Percentiles rank a stretch among this genome's conserved stretches.
Conservation (phyloP, 2,797 vertebrate species). For the Liasis olivaceus region DNA sequence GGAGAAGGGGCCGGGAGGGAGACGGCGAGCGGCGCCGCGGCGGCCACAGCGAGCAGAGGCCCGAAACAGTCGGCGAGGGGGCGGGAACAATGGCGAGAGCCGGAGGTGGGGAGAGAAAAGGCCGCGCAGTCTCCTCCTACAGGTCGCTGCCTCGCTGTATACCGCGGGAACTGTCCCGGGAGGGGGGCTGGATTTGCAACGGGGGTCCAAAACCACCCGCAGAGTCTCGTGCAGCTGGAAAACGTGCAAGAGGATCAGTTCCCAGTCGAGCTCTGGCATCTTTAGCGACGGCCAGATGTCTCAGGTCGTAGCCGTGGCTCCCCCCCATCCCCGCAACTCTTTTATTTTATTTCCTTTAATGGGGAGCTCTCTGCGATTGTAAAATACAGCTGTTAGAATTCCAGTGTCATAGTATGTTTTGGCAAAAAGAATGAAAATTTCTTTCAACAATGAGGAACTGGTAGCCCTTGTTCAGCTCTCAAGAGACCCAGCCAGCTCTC, state of each 20-base stretch:
- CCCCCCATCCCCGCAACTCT: not conserved
- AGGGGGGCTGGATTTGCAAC: not conserved
- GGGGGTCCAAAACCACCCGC: no score
- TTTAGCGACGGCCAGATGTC: not conserved
- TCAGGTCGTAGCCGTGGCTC: not conserved
- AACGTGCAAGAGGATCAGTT: no score
- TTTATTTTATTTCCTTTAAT: not conserved
- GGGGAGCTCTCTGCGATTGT: no score
- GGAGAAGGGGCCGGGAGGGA: not conserved
- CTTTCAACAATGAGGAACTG: no score
- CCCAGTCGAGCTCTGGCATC: not conserved
- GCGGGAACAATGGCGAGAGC: slow-evolving; percentile 23
- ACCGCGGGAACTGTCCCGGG: not conserved
- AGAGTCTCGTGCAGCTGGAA: not conserved
- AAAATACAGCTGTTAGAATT: no score
- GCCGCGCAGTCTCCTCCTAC: not conserved
- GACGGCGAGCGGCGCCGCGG: not conserved
- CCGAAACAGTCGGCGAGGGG: not conserved
- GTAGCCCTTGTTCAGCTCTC: not conserved
- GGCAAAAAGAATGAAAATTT: no score
- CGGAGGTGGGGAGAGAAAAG: not conserved
- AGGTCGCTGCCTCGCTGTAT: not conserved
- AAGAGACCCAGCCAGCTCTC: not conserved
- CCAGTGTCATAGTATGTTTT: no score
- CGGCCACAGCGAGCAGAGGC: not conserved